A percentile compares a stretch with the other conserved stretches of the same genome.
Conservation (phyloP, 2,888 invertebrate genomes). For the Tenthredo livida region DNA sequence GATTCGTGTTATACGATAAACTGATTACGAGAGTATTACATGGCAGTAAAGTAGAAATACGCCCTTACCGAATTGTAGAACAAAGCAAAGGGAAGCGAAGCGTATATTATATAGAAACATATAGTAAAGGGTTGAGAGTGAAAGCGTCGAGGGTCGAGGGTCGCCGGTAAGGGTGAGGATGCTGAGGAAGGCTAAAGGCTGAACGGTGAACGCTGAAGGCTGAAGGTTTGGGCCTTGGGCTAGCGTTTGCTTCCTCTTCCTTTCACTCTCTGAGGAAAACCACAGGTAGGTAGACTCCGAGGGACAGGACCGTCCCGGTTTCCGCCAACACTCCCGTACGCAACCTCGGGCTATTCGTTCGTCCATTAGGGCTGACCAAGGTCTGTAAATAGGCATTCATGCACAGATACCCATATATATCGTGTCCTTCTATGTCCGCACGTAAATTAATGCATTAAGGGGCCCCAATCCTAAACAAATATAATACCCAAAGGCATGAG, state of each 20-base stretch:
- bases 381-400: conserved; percentile 46
- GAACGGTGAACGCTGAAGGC: background rate
- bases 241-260: conserved; percentile 38
- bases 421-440: conserved; percentile 24
- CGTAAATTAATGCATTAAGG: conserved; percentile 43
- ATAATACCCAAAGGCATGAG: background rate
- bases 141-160: conserved; percentile 41
- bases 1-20: background rate
- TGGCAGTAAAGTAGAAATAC: conserved; percentile 33
- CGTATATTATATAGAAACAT: conserved; percentile 17
- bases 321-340: conserved; percentile 25
- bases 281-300: conserved; percentile 43
- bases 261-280: conserved; percentile 43
- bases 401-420: conserved; percentile 43
- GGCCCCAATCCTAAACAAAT: background rate
- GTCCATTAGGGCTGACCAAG: conserved; percentile 50
- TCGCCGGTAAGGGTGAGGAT: background rate
- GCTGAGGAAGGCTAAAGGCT: background rate
- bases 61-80: conserved; percentile 26
- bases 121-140: conserved; percentile 40
- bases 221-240: conserved; percentile 1
- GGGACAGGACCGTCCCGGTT: conserved; percentile 28
- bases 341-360: conserved; percentile 51
- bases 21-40: conserved; percentile 21
- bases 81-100: conserved; percentile 7